Base-by-base conservation (phyloP, 2,888 invertebrate genomes). In the Dryobota labecula region DNA sequence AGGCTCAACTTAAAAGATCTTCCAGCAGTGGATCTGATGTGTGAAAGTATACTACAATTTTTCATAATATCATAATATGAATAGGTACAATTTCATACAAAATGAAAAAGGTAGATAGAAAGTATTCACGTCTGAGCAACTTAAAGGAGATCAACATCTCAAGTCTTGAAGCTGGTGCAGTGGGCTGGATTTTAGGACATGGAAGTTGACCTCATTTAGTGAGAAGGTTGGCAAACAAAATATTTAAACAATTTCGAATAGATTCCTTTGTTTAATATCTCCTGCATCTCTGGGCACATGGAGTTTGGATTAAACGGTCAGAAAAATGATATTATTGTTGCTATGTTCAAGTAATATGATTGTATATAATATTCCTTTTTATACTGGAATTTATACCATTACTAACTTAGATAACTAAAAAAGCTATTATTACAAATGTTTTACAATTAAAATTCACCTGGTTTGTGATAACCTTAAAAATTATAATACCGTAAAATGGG, bases 391-490 rank as follows among this genome's bases (percentile, higher is more conserved):
- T 18, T 60, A 18, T 47, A 45, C 15, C 24, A n/a, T 65, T 11
- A 45, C 36, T 47, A 18, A 24, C 36, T 69, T 51, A 41, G 0
- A n/a, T 20, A 51, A 24, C 54, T 47, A 65, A 27, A 56, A 33
- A 45, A 13, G 18, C 47, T 41, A 64, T 41, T 47, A 13, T 54
- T 47, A 41, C 20, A 75, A 38, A 70, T 56, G 47, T 41, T 56
- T 41, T 33, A 47, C 41, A 70, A 43, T 43, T 75, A 53, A 6
- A 56, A 41, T 67, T 54, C 53, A 76, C n/a, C 49, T 49, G 24
- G 20, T 54, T 24, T 49, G 41, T 9, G 7, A 41, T 54, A 66
- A 67, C 41, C 73, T 43, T 45, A 53, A n/a, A 33, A 24, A 38
- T 30, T 54, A 53, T 49, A 71, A 72, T 74, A 36, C n/a, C n/a